Percentiles rank a stretch among this genome's conserved stretches.
These are phyloP conservation scores for Pholis gunnellus DNA, from an alignment of 2,113 vertebrate genomes.

Conservation along the genomic window DNA sequence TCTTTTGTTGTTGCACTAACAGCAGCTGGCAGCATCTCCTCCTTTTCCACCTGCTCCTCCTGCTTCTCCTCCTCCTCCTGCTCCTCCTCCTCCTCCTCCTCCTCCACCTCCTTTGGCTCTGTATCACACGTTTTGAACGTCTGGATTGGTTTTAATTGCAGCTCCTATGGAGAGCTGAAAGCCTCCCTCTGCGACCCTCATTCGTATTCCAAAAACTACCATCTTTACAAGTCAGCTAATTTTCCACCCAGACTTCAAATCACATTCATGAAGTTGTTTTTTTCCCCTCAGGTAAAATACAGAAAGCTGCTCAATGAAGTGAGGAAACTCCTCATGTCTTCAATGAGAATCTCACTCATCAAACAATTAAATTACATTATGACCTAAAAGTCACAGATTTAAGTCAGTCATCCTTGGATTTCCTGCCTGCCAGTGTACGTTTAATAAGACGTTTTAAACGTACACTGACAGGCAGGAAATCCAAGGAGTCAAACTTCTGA, in stretches of 20 bases:
- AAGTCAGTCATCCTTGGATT: not conserved
- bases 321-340: not conserved
- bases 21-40: not conserved
- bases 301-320: not conserved
- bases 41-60: not conserved
- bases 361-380: conserved; percentile 17
- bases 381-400: conserved; percentile 15
- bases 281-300: conserved; percentile 11
- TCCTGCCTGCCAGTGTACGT: too few species aligned
- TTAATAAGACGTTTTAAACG: not conserved
- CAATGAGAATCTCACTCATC: conserved; percentile 18
- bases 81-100: not conserved
- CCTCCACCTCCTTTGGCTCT: not conserved
- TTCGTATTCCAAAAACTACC: conserved; percentile 41
- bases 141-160: conserved; percentile 40
- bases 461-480: not conserved
- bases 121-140: conserved; percentile 11
- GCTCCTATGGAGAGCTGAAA: conserved; percentile 7
- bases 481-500: not conserved
- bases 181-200: conserved; percentile 27
- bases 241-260: conserved; percentile 44
- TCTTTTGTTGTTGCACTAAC: not conserved
- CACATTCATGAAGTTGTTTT: conserved; percentile 22
- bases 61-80: not conserved
- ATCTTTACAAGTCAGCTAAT: conserved; percentile 41